Evolutionary conservation across 2,888 invertebrate genomes (phyloP), one percentile per base, ranked within the genome.

Genomic region (Drosophila paranaensis): DNA sequence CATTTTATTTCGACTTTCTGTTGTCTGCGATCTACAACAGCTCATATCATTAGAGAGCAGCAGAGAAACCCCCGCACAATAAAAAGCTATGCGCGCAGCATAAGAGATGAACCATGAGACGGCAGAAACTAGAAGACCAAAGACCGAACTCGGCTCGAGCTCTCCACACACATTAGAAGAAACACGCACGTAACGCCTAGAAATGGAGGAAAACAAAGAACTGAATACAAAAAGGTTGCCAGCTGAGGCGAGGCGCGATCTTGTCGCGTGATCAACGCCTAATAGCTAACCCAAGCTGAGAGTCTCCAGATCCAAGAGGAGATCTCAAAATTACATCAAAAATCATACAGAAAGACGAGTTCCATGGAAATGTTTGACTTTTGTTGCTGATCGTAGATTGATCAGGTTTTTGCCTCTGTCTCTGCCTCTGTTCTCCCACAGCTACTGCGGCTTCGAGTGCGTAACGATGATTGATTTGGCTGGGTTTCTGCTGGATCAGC

Each of bases 391-490:
- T 64, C 58, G 50, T 60, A 50, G 33, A 35, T 50, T 60, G 72
- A 51, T 51, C 68, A 11, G 48, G 30, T 48, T 30, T 57, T 45
- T 30, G 39, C 45, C 45, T 69, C 62, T 65, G 20, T 20, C 20
- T 20, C 20, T 20, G 20, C 74, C 63, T 73, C 60, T 30, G 27
- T 27, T 20, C 48, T 14, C 42, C 20, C 27, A 42, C 14, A 48
- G 48, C 48, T 48, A 48, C 48, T n/a, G 25, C 16, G 27, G 53
- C 51, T 53, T 56, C 67, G 74, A 79, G 71, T 82, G 83, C 82
- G 75, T 88, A 85, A 78, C 86, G 79, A 88, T 85, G 86, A 86
- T 86, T 86, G 86, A 86, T 89, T 89, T 86, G 43, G 30, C 33
- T 50, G 30, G 71, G 57, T 62, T 40, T 72, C 54, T 48, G 54